A percentile compares a stretch with the other conserved stretches of the same genome.
Conservation (phyloP, 2,797 vertebrate species). For the Glyptemys insculpta region DNA sequence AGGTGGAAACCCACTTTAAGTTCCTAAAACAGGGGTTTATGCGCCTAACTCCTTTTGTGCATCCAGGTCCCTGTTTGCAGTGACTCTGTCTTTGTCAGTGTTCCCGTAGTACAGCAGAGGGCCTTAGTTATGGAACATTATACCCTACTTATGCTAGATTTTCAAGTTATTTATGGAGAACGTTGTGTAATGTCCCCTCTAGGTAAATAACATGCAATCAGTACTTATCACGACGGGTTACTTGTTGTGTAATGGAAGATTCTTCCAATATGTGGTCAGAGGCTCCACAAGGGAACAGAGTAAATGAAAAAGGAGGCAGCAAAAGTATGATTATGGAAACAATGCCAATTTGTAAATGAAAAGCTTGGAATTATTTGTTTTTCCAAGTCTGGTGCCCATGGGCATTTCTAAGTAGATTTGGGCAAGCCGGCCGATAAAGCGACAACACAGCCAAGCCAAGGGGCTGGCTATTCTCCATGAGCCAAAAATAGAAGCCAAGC, state of each 20-base stretch:
- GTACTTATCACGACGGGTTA: slow-evolving; percentile 10
- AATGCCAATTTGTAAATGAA: slow-evolving; percentile 43
- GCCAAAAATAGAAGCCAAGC: slow-evolving; percentile 16
- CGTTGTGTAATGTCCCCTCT: background rate
- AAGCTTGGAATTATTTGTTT: background rate
- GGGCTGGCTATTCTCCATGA: slow-evolving; percentile 25
- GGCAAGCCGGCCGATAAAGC: slow-evolving; percentile 31
- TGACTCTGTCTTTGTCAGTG: background rate
- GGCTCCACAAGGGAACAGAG: background rate
- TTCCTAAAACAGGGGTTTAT: background rate
- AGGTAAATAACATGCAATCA: slow-evolving; percentile 3
- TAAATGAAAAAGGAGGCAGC: slow-evolving; percentile 29
- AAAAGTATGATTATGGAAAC: slow-evolving; percentile 29
- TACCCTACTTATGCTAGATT: background rate
- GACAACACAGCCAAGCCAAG: slow-evolving; percentile 18
- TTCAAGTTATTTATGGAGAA: slow-evolving; percentile 14
- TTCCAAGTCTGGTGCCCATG: background rate
- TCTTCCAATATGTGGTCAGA: background rate
- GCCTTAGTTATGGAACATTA: slow-evolving; percentile 18
- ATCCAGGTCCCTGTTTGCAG: background rate
- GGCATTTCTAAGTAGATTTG: slow-evolving; percentile 35
- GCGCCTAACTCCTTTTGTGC: background rate
- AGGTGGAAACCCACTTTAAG: background rate
- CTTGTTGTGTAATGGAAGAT: background rate
- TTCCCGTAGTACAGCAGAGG: background rate